Percentiles rank a stretch among this genome's conserved stretches.
Conservation (phyloP, 2,797 vertebrate species). For the Echeneis naucrates region DNA sequence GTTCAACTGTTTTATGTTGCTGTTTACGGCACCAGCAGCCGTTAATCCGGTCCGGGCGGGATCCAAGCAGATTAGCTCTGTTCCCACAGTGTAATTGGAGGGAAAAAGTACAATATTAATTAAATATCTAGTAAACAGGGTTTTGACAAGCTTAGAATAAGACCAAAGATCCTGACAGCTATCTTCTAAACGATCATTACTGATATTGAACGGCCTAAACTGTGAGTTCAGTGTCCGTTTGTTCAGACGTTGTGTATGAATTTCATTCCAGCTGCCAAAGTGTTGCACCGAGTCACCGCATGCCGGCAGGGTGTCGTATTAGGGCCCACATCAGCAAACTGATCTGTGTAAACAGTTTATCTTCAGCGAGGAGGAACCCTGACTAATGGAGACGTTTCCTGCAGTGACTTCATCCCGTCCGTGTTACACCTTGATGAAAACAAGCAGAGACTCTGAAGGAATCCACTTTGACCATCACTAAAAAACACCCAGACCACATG, state of each 20-base stretch:
- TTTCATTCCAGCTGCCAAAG: conserved; percentile 1
- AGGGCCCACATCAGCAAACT: conserved; percentile 12
- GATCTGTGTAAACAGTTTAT: conserved; percentile 46
- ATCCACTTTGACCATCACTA: neutral
- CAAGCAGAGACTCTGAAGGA: neutral
- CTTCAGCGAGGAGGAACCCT: conserved; percentile 4
- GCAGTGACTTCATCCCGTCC: conserved; percentile 24
- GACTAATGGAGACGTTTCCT: conserved; percentile 18
- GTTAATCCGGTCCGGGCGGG: neutral
- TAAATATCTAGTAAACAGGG: neutral
- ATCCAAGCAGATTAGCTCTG: neutral
- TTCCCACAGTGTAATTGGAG: neutral
- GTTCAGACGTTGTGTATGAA: conserved; percentile 21
- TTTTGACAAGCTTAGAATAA: no score
- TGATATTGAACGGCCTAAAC: neutral
- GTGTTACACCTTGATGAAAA: neutral
- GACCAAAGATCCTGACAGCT: no score
- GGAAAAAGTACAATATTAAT: no score
- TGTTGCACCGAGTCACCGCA: conserved; percentile 5
- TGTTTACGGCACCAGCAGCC: neutral
- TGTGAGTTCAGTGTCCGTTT: neutral
- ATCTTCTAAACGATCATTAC: no score
- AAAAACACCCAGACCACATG: neutral
- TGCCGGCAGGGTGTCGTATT: neutral
- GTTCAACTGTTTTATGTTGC: neutral